Evolutionary conservation across 2,888 invertebrate species (phyloP).

Genomic region (Epinotia brunnichana): DNA sequence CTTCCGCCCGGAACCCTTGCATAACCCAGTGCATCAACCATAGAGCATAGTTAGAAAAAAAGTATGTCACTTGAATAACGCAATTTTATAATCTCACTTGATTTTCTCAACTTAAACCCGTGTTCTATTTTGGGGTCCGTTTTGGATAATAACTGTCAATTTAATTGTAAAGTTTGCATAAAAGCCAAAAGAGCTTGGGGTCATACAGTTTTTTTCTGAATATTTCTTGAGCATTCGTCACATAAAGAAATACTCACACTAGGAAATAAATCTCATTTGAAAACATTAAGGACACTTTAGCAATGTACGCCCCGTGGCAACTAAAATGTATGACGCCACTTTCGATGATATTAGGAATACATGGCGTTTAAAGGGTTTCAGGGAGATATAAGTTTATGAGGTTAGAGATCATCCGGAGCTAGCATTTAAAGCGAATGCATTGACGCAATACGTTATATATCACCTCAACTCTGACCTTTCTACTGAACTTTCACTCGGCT

Average conservation of each 20-base stretch:
- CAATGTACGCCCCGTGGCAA: not conserved
- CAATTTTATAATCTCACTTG: not conserved
- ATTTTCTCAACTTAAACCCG: not conserved
- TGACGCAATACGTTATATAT: slow-evolving; percentile 41
- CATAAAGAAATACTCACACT: no score
- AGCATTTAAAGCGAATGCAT: slow-evolving; percentile 38
- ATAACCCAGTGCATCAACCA: slow-evolving; percentile 51
- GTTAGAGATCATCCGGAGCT: slow-evolving; percentile 24
- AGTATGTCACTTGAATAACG: slow-evolving; percentile 24
- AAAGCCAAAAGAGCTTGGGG: no score
- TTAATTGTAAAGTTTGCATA: no score
- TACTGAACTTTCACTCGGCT: slow-evolving; percentile 37
- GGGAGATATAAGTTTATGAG: slow-evolving; percentile 7
- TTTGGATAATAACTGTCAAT: not conserved
- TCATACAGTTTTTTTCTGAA: no score
- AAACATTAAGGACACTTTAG: not conserved
- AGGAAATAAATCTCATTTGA: not conserved
- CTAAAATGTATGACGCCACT: not conserved
- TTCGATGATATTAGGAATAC: not conserved
- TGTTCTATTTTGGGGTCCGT: not conserved
- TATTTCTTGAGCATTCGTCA: no score
- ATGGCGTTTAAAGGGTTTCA: not conserved
- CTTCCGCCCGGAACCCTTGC: slow-evolving; percentile 56
- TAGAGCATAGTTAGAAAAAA: slow-evolving; percentile 27
- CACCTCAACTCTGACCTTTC: slow-evolving; percentile 43